These are phyloP conservation scores for Cygnus atratus DNA, from an alignment of 2,113 vertebrate genomes.

Conservation along the genomic window DNA sequence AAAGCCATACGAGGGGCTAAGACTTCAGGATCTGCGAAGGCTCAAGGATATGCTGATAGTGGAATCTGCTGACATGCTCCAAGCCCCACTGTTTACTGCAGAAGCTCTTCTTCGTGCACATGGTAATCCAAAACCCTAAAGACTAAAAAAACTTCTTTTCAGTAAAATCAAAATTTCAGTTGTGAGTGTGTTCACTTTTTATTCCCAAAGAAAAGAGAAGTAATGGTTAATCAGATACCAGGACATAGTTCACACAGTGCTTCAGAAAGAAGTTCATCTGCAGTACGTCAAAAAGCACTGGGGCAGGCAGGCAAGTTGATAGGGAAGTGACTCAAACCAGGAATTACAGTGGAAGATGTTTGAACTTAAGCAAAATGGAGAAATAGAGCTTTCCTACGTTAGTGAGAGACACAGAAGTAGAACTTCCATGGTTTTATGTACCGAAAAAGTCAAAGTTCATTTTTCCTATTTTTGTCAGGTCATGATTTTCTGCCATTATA, in stretches of 20 bases:
- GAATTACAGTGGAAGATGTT: neutral
- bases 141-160: neutral
- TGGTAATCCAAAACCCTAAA: constrained; percentile 77
- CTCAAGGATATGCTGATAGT: constrained; percentile 99
- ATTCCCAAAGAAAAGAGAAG: neutral
- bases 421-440: neutral
- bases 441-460: neutral
- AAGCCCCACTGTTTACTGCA: constrained; percentile 95
- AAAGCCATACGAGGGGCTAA: constrained; percentile 91
- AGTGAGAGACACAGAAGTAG: neutral
- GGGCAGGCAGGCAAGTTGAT: neutral
- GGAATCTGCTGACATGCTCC: constrained; percentile 98
- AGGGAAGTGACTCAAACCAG: neutral
- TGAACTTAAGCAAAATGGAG: neutral
- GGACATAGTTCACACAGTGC: neutral
- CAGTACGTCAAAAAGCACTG: neutral
- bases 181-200: neutral
- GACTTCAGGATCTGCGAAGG: constrained; percentile 91
- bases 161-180: neutral
- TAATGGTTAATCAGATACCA: neutral
- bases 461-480: neutral
- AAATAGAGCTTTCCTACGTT: neutral
- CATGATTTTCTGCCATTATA: neutral
- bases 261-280: neutral
- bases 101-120: constrained; percentile 96